Evolutionary conservation across 2,113 vertebrate genomes (phyloP), one percentile per base, ranked within the genome.

Genomic region (Anser cygnoides): DNA sequence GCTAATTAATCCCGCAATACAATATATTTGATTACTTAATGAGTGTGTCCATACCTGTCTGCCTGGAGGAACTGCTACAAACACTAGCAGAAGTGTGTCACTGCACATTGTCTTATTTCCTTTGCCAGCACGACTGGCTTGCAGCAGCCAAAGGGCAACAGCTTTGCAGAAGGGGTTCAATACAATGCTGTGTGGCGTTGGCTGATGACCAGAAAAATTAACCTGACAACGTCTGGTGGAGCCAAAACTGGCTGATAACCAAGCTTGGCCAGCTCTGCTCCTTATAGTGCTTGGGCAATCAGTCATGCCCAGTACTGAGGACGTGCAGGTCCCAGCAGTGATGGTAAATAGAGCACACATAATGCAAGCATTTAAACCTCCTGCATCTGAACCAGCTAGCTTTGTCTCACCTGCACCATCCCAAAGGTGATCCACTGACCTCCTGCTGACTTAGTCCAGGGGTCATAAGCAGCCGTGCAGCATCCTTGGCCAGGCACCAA

Each of bases 1-100:
- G 50, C 49, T 91, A 85, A 94, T 79, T 92, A 93, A 82, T 65
- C n/a, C 50, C 8, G 0, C 86, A 91, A 5, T 72, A 90, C 57
- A 94, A 87, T 87, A 66, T 71, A 84, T 93, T 89, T 79, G 91
- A 94, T 92, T 92, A 76, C 79, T 79, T 93, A 93, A 95, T 58
- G 35, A 93, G n/a, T 5, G 12, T 35, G 50, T 50, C 74, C 55
- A 46, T 88, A 87, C 70, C 84, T 74, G 89, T 43, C 80, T 79
- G 50, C 66, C 77, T 84, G 50, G 44, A 91, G 92, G 28, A 89
- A 75, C 55, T 71, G 52, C 77, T 88, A 62, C 90, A 71, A 86
- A 74, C 1, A 2, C 83, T 28, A 35, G 67, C 62, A 79, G 77
- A 92, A 92, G 82, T 35, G 55, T 0, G 0, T 92, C 89, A 70